Percentiles rank a stretch among this genome's conserved stretches.
These are phyloP conservation scores for Ammodytes marinus DNA, from an alignment of 2,113 vertebrate genomes.

Conservation along the genomic window DNA sequence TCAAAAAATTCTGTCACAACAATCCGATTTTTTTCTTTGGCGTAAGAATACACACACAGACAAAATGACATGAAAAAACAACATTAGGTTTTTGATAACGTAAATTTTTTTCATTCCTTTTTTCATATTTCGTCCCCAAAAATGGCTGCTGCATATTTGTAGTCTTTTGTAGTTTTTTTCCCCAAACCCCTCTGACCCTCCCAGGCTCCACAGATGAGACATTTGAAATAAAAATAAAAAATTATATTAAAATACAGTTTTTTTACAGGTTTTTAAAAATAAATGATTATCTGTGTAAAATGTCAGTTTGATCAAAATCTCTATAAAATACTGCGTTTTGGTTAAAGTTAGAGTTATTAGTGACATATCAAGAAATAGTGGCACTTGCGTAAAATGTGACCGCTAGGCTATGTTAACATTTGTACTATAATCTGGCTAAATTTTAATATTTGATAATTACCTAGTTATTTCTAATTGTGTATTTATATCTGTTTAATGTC, in stretches of 20 bases:
- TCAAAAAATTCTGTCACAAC: slow-evolving; percentile 68
- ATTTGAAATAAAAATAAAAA: slow-evolving; percentile 10
- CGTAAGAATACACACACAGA: slow-evolving; percentile 69
- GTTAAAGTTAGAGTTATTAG: slow-evolving; percentile 27
- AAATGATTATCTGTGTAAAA: neutral
- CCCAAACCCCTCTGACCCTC: slow-evolving; percentile 55
- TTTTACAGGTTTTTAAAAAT: slow-evolving; percentile 7
- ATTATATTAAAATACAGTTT: neutral
- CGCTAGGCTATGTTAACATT: neutral
- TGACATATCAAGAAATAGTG: slow-evolving; percentile 14
- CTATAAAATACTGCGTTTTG: slow-evolving; percentile 17
- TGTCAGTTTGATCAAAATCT: slow-evolving; percentile 15
- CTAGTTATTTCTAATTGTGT: no score
- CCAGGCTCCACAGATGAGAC: slow-evolving; percentile 53
- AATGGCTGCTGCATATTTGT: slow-evolving; percentile 56
- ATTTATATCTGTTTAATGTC: no score
- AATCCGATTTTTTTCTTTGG: slow-evolving; percentile 56
- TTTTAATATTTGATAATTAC: neutral
- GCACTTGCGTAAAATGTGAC: slow-evolving; percentile 44
- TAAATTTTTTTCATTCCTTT: slow-evolving; percentile 56
- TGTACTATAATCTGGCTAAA: slow-evolving; percentile 4
- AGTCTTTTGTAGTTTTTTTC: neutral
- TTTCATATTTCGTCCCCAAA: slow-evolving; percentile 26
- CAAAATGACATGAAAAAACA: slow-evolving; percentile 61
- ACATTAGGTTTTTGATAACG: slow-evolving; percentile 59